These are phyloP conservation scores for Bufo bufo DNA, from an alignment of 2,113 vertebrate genomes.

Conservation along the genomic window DNA sequence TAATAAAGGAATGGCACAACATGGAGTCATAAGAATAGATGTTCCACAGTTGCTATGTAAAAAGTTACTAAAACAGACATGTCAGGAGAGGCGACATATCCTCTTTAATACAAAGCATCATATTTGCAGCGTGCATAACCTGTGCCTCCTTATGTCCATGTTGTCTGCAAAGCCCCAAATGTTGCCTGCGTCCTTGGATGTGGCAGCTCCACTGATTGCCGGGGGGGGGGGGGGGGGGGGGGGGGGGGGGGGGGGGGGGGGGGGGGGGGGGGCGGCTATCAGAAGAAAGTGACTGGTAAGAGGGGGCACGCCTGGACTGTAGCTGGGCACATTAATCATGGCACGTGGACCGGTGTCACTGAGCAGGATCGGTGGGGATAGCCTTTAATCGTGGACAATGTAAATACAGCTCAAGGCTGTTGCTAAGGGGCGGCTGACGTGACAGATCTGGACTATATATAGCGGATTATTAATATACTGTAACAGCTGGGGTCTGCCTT, in stretches of 20 bases:
- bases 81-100: too few species aligned
- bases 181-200: not conserved
- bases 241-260: too few species aligned
- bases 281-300: not conserved
- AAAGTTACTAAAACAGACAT: too few species aligned
- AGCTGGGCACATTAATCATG: not conserved
- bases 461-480: constrained; percentile 17
- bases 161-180: not conserved
- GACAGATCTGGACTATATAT: not conserved
- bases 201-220: not conserved
- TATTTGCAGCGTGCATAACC: too few species aligned
- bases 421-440: constrained; percentile 2
- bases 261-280: too few species aligned
- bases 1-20: too few species aligned
- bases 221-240: too few species aligned
- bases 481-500: constrained; percentile 9
- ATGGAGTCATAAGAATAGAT: too few species aligned
- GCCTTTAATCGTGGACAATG: constrained; percentile 40
- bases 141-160: not conserved
- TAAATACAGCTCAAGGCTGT: constrained; percentile 19
- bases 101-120: too few species aligned
- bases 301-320: not conserved
- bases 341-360: not conserved
- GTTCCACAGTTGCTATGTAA: too few species aligned
- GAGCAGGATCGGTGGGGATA: not conserved